Evolutionary conservation across 1,140 invertebrate genomes (phyloP).

Genomic region (Neoseiulus cucumeris): DNA sequence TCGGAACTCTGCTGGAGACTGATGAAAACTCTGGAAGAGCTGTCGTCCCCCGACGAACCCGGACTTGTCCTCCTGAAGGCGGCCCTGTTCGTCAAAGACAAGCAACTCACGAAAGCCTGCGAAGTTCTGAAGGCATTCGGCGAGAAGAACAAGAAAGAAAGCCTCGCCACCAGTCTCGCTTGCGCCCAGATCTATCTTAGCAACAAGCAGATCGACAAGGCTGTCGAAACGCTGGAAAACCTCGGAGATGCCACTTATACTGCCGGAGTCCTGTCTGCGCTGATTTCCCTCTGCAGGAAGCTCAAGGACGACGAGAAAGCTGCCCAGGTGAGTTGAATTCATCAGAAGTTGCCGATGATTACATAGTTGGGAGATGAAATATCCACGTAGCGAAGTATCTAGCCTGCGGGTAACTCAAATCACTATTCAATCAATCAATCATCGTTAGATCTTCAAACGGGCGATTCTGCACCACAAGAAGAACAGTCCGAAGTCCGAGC

Average conservation of each 20-base stretch:
- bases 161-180: slow-evolving; percentile 6
- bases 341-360: too few species aligned
- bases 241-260: slow-evolving; percentile 27
- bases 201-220: slow-evolving; percentile 50
- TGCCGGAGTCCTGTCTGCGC: slow-evolving; percentile 15
- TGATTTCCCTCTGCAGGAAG: not conserved
- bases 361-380: too few species aligned
- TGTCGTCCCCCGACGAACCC: slow-evolving; percentile 19
- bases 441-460: not conserved
- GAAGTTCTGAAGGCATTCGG: not conserved
- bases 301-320: not conserved
- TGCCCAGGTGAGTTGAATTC: slow-evolving; percentile 19
- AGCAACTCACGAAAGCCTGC: not conserved
- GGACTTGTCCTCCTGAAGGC: slow-evolving; percentile 25
- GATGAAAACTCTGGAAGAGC: not conserved
- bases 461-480: slow-evolving; percentile 1
- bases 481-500: not conserved
- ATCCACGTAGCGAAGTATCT: not conserved
- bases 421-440: not conserved
- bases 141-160: not conserved
- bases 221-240: slow-evolving; percentile 45
- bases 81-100: slow-evolving; percentile 25
- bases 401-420: not conserved
- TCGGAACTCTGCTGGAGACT: slow-evolving; percentile 6
- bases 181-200: slow-evolving; percentile 23